phyloP scores from a whole-genome alignment of 1,140 invertebrate species.

The Cydia amplana region DNA sequence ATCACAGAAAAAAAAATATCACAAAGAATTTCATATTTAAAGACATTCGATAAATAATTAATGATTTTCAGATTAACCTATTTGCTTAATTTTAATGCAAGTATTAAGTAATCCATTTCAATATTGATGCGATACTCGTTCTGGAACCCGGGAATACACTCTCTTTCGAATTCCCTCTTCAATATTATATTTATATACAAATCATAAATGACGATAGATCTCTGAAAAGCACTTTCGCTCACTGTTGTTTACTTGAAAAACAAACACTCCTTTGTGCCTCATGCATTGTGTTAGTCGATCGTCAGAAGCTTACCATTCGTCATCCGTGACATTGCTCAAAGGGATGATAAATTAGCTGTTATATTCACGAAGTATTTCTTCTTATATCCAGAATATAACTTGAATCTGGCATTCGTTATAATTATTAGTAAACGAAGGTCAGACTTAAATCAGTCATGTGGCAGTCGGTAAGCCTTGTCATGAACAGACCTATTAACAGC shows the following conservation, averaged over 20 bases:
- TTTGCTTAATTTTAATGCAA: no score
- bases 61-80: no score
- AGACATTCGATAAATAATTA: no score
- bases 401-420: no score
- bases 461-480: no score
- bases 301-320: neutral
- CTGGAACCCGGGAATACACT: neutral
- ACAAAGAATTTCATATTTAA: no score
- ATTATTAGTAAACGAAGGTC: no score
- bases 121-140: neutral
- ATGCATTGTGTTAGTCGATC: constrained; percentile 9
- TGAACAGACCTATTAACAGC: no score
- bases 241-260: constrained; percentile 10
- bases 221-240: neutral
- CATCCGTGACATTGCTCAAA: constrained; percentile 5
- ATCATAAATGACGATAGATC: neutral
- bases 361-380: neutral
- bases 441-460: no score
- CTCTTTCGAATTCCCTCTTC: neutral
- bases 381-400: neutral
- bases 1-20: no score
- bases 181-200: neutral
- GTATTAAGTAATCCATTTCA: no score
- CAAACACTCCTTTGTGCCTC: constrained; percentile 11
- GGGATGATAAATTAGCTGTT: constrained; percentile 15